Base-by-base conservation (phyloP, 2,797 vertebrate genomes). In the Anniella stebbinsi region DNA sequence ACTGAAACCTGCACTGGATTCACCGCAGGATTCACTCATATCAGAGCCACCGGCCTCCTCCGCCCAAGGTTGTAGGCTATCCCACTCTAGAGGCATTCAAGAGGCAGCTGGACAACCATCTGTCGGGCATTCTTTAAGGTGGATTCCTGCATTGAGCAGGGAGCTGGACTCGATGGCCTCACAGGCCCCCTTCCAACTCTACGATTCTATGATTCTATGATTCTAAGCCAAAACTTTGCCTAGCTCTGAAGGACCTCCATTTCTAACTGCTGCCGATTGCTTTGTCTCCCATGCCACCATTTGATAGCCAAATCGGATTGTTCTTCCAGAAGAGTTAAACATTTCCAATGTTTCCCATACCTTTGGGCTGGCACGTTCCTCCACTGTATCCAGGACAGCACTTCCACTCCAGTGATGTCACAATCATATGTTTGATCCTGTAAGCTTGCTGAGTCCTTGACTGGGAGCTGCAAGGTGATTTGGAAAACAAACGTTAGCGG, bases 351-450 rank as follows among this genome's bases (percentile, higher is more conserved):
- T 80, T 48, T 54, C 17, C 89, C 93, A 30, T 84, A 98, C 97
- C 96, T 94, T 92, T 96, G 30, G 67, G n/a, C 36, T 97, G 94
- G 80, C 98, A 98, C 12, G 95, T 95, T 63, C 94, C 90, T 28
- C 98, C 97, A 33, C 84, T 95, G 86, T 97, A 98, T 2, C 97
- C 97, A 33, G 97, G 97, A 84, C 98, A 98, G 93, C 98, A 98
- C 80, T 96, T 98, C 98, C 98, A 98, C 75, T 97, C 97, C 94
- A 98, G 80, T 0, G 97, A 98, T 3, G 98, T 98, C 60, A 97
- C 95, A 41, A 98, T 98, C 93, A 97, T 97, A 90, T 98, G 97
- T 86, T 96, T 97, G 87, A 97, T 96, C 85, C 95, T 97, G 76
- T 98, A 98, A 73, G 96, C 92, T 84, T 97, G 96, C 7, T 92